These are phyloP conservation scores for Oncorhynchus tshawytscha DNA, from an alignment of 2,113 vertebrate species.

Conservation along the genomic window DNA sequence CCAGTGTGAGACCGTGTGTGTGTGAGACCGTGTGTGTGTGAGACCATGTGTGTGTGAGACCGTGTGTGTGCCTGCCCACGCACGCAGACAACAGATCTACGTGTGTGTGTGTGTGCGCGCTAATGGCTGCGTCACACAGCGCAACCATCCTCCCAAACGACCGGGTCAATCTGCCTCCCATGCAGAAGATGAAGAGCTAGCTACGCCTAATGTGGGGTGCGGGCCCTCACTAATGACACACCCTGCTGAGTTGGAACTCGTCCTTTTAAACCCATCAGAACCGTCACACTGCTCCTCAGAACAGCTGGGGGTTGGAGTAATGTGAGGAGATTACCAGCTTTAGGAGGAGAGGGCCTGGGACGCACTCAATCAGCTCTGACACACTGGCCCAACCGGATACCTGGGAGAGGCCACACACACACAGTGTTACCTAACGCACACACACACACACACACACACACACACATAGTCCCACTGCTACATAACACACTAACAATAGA, in stretches of 20 bases:
- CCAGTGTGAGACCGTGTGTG: too few species aligned
- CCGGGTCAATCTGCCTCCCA: conserved; percentile 20
- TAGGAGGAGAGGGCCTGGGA: neutral
- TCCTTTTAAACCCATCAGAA: neutral
- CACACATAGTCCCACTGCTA: neutral
- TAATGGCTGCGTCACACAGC: neutral
- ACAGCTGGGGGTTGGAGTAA: conserved; percentile 26
- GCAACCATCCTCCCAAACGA: neutral
- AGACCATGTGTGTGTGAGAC: neutral
- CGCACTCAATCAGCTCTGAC: conserved; percentile 20
- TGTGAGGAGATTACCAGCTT: conserved; percentile 44
- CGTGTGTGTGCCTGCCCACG: neutral
- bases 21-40: neutral
- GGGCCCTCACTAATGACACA: conserved; percentile 31
- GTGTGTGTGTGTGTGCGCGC: neutral
- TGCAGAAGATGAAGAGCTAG: conserved; percentile 18
- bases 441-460: neutral
- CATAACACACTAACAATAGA: neutral
- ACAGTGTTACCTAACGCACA: neutral
- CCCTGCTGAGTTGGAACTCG: conserved; percentile 25
- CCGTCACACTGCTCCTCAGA: conserved; percentile 13
- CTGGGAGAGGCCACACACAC: conserved; percentile 3
- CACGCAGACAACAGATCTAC: neutral
- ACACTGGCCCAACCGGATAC: neutral
- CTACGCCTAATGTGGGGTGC: conserved; percentile 12